Evolutionary conservation across 2,797 vertebrate species (phyloP), one percentile per base, ranked within the genome.

Genomic region (Pagetopsis macropterus): DNA sequence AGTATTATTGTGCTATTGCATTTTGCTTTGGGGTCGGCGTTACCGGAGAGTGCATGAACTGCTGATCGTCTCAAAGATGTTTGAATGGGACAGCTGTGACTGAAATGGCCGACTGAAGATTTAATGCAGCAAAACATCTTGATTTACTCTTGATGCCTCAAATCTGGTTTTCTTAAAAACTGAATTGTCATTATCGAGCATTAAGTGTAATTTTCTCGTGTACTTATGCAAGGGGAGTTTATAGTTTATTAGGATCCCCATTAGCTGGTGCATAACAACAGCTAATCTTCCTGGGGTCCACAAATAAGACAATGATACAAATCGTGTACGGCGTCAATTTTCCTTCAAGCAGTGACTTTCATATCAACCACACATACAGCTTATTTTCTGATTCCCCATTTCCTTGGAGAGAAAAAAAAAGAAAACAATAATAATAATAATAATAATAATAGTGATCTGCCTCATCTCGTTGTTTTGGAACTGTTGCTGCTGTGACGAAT

Each of bases 1-100:
- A 71, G 67, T 63, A 67, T 76, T 67, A 65, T 15, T 37, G 2
- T 70, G 58, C 58, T 33, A 44, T 77, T 44, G 61, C 41, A 46
- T 65, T 59, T 13, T 16, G 31, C 71, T 56, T 44, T 71, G 41
- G 15, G 65, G 57, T 66, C 65, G 78, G 59, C n/a, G 44, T 3
- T 12, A 50, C 21, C 50, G 3, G 61, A 76, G 16, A 50, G 58
- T 61, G 17, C 21, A 33, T 15, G 21, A 33, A 54, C n/a, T 27
- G 37, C 31, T 56, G 67, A 59, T 69, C n/a, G 11, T 21, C 45
- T 66, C 50, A 43, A 31, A 64, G 54, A 49, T 9, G 1, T 27
- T 8, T 8, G 43, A 73, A 58, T 1, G 37, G 4, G 5, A 46
- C 27, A 23, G 19, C 2, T n/a, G 19, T 2, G 33, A 40, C 43